Conservation (phyloP, 2,888 invertebrate genomes). For the Invenusta paracnida region DNA sequence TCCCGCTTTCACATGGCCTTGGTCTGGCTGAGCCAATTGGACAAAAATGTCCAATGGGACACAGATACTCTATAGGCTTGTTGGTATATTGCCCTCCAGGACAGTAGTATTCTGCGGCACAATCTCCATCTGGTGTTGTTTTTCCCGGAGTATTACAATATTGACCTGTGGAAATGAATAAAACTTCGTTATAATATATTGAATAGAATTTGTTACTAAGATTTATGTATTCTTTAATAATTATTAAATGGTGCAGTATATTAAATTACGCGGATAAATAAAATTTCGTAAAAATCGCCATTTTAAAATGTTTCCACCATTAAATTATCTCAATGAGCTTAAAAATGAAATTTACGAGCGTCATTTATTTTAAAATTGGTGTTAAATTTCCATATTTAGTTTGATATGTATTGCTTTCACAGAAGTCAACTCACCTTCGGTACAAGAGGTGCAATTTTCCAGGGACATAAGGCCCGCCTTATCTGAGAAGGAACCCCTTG, state of each 20-base stretch:
- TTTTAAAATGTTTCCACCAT: too few species aligned
- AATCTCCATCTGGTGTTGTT: conserved; percentile 48
- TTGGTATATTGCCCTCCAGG: conserved; percentile 54
- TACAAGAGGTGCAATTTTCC: conserved; percentile 52
- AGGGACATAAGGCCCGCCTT: neutral
- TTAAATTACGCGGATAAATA: too few species aligned
- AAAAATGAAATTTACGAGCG: too few species aligned
- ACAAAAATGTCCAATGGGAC: conserved; percentile 55
- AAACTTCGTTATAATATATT: too few species aligned
- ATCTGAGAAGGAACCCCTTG: neutral
- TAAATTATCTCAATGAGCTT: too few species aligned
- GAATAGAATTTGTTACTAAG: too few species aligned
- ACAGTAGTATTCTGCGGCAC: conserved; percentile 55
- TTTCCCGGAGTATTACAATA: neutral
- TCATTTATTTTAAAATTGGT: too few species aligned
- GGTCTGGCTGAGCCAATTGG: conserved; percentile 50
- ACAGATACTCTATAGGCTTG: conserved; percentile 51
- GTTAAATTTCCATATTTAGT: too few species aligned
- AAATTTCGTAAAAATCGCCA: too few species aligned
- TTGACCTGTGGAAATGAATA: neutral
- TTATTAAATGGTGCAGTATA: too few species aligned
- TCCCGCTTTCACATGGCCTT: conserved; percentile 53
- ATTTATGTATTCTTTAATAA: too few species aligned
- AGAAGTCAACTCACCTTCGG: conserved; percentile 24
- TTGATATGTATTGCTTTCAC: too few species aligned